These are phyloP conservation scores for Synanthedon myopaeformis DNA, from an alignment of 2,888 invertebrate genomes.

Conservation along the genomic window DNA sequence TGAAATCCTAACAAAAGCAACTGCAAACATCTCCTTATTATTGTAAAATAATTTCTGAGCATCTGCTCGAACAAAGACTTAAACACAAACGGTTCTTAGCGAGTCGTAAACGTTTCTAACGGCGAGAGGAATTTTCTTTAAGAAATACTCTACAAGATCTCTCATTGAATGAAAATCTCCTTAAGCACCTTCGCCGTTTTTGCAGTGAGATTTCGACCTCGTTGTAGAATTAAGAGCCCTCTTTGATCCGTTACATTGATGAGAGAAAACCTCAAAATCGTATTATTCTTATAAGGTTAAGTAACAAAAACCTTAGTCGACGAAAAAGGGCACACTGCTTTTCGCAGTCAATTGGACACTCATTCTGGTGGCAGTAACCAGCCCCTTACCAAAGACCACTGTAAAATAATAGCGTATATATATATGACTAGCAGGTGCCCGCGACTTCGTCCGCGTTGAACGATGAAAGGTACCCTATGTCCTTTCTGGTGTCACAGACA, in stretches of 20 bases:
- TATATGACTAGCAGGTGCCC: no score
- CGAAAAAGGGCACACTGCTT: no score
- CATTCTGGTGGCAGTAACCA: no score
- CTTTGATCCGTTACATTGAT: constrained; percentile 6
- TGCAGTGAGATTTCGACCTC: constrained; percentile 8
- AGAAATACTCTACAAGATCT: constrained; percentile 9
- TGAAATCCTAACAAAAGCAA: not conserved
- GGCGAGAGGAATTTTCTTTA: constrained; percentile 6
- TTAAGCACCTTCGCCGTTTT: constrained; percentile 8
- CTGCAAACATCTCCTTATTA: not conserved
- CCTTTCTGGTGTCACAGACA: no score
- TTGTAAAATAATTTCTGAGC: not conserved
- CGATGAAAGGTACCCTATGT: no score
- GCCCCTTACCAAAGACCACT: no score
- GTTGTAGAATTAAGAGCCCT: constrained; percentile 8
- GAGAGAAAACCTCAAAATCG: not conserved
- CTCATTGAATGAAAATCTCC: constrained; percentile 17
- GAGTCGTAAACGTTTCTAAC: constrained; percentile 2
- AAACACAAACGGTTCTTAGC: constrained; percentile 13
- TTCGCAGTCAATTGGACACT: no score
- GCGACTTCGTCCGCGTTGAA: no score
- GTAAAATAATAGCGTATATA: no score
- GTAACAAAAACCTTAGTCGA: not conserved
- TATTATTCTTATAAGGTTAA: not conserved
- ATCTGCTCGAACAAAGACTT: constrained; percentile 8